Evolutionary conservation across 2,888 invertebrate species (phyloP).

Genomic region (Synanthedon formicaeformis): DNA sequence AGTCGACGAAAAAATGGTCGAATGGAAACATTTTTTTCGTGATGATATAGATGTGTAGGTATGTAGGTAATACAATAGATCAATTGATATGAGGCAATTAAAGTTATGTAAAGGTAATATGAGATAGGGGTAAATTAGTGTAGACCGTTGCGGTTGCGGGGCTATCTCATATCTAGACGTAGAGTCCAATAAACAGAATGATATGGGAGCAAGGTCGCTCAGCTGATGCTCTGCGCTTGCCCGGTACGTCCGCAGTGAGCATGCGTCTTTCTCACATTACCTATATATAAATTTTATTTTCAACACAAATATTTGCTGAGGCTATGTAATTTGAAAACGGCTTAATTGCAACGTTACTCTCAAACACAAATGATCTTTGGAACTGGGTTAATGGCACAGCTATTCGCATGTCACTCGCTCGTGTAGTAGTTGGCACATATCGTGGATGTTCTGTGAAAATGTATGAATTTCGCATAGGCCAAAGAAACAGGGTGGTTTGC

Average conservation of each 20-base stretch:
- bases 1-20: too few species aligned
- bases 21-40: too few species aligned
- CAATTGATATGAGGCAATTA: too few species aligned
- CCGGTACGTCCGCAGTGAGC: background rate
- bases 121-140: too few species aligned
- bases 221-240: constrained; percentile 1
- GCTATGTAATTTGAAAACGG: too few species aligned
- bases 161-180: background rate
- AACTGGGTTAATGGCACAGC: background rate
- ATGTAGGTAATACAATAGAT: too few species aligned
- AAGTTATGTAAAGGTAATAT: too few species aligned
- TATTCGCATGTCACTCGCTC: background rate
- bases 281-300: too few species aligned
- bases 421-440: background rate
- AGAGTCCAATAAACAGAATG: background rate
- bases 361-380: background rate
- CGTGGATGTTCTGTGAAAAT: background rate
- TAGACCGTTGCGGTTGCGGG: background rate
- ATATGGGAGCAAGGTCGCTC: background rate
- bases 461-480: background rate
- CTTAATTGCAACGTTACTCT: background rate
- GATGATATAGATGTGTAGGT: too few species aligned
- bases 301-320: too few species aligned
- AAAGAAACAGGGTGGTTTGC: constrained; percentile 20
- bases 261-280: background rate